These are phyloP conservation scores for Chrysopilus asiliformis DNA, from an alignment of 2,888 invertebrate species.

Conservation along the genomic window DNA sequence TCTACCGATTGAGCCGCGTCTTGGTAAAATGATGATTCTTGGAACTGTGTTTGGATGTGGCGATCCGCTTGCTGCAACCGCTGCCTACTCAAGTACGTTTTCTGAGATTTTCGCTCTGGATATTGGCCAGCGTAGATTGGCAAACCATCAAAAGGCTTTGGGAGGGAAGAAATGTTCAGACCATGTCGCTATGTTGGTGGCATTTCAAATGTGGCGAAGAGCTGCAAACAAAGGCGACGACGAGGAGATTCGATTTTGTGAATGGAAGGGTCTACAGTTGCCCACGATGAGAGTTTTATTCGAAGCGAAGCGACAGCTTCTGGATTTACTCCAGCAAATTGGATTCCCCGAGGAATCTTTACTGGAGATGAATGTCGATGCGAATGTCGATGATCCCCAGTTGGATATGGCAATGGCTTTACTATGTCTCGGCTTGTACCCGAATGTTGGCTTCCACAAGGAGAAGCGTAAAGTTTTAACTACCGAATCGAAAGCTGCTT, in stretches of 20 bases:
- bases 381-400: constrained; percentile 59
- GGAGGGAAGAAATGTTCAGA: constrained; percentile 83
- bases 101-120: constrained; percentile 86
- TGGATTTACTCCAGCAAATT: constrained; percentile 51
- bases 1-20: constrained; percentile 87
- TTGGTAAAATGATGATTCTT: constrained; percentile 94
- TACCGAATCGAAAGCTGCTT: constrained; percentile 85
- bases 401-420: constrained; percentile 75
- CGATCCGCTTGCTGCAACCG: constrained; percentile 84
- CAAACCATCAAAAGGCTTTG: constrained; percentile 71
- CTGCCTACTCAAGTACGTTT: constrained; percentile 89
- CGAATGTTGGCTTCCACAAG: constrained; percentile 91
- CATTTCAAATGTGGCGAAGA: constrained; percentile 71
- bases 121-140: constrained; percentile 58
- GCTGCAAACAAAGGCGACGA: constrained; percentile 55
- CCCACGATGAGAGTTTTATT: constrained; percentile 82
- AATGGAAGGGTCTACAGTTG: constrained; percentile 77
- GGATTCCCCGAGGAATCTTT: constrained; percentile 88
- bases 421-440: constrained; percentile 85
- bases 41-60: constrained; percentile 85
- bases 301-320: constrained; percentile 72
- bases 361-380: constrained; percentile 58
- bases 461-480: constrained; percentile 93
- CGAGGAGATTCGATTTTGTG: constrained; percentile 76
- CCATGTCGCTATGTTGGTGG: constrained; percentile 89